Percentiles rank a stretch among this genome's conserved stretches.
Evolutionary conservation across 2,888 invertebrate genomes (phyloP).

Genomic region (Acleris cristana): DNA sequence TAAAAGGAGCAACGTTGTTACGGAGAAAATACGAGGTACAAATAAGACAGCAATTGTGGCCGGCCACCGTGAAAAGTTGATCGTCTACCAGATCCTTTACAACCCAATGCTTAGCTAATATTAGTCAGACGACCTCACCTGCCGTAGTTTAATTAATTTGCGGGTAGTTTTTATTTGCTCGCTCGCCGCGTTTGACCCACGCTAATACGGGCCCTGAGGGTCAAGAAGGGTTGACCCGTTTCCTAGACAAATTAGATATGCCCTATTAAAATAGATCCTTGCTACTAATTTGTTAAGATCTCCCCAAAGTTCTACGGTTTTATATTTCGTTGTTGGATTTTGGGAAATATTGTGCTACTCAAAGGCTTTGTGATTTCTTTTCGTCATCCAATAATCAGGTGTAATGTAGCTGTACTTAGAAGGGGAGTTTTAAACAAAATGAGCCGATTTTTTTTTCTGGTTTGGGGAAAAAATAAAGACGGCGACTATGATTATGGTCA

Average conservation of each 20-base stretch:
- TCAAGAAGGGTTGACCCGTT: constrained; percentile 14
- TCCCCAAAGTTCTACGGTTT: neutral
- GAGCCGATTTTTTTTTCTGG: too few species aligned
- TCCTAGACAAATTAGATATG: constrained; percentile 8
- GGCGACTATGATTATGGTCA: too few species aligned
- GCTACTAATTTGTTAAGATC: constrained; percentile 2
- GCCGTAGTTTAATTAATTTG: constrained; percentile 31
- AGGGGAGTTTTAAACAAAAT: too few species aligned
- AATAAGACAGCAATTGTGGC: too few species aligned
- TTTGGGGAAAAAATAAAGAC: too few species aligned
- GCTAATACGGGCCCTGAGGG: constrained; percentile 12
- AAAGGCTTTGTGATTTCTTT: too few species aligned
- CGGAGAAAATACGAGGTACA: too few species aligned
- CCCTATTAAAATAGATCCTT: neutral
- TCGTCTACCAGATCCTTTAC: neutral
- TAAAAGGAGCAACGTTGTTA: too few species aligned
- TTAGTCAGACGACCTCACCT: constrained; percentile 5
- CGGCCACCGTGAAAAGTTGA: too few species aligned
- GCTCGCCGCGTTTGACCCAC: constrained; percentile 13
- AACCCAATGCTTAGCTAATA: constrained; percentile 29
- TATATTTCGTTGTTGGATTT: neutral
- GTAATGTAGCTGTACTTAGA: too few species aligned
- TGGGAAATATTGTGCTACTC: too few species aligned
- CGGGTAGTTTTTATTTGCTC: constrained; percentile 32
- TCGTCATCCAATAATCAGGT: too few species aligned